phyloP scores from a whole-genome alignment of 2,888 invertebrate genomes.

The Agrotis exclamationis region DNA sequence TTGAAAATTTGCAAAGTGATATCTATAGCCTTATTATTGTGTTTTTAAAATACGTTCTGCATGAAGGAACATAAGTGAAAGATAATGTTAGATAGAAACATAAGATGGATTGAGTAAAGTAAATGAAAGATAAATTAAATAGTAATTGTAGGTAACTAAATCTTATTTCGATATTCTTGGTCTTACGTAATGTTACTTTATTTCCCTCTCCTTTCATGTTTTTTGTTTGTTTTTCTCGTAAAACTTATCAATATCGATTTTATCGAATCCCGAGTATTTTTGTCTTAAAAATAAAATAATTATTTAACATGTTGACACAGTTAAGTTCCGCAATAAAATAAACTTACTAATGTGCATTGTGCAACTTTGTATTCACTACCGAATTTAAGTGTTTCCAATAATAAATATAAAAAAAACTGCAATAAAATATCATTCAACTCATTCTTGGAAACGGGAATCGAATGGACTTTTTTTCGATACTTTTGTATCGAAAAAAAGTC shows the following conservation, averaged over 20 bases:
- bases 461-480: conserved; percentile 38
- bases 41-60: too few species aligned
- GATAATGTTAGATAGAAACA: too few species aligned
- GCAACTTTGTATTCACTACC: conserved; percentile 48
- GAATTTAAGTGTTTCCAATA: conserved; percentile 48
- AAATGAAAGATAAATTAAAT: too few species aligned
- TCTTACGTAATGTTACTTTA: too few species aligned
- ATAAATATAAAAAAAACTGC: conserved; percentile 31
- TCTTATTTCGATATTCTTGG: too few species aligned
- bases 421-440: conserved; percentile 43
- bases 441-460: conserved; percentile 53
- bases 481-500: too few species aligned
- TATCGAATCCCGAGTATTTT: conserved; percentile 6
- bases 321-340: conserved; percentile 53
- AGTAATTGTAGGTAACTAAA: too few species aligned
- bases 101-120: too few species aligned
- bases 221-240: conserved; percentile 19
- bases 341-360: conserved; percentile 48
- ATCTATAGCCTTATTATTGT: too few species aligned
- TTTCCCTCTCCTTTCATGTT: too few species aligned
- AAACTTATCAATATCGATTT: conserved; percentile 16
- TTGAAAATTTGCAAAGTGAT: too few species aligned
- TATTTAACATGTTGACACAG: conserved; percentile 39
- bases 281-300: conserved; percentile 39
- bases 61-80: too few species aligned